Conservation (phyloP, 37 sponge, comb jelly and placozoan species). For the Mnemiopsis leidyi region DNA sequence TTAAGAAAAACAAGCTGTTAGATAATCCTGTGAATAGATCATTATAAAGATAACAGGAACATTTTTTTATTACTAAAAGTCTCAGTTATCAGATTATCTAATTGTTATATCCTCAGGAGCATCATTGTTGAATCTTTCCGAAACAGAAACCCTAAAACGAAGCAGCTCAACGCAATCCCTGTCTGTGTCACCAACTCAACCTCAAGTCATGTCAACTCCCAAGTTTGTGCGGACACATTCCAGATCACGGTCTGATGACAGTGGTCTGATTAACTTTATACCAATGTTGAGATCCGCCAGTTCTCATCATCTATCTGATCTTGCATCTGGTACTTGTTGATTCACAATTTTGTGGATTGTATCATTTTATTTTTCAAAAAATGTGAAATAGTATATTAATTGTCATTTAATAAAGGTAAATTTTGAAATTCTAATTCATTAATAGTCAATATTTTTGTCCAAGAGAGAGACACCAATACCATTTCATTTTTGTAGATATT, state of each 20-base stretch:
- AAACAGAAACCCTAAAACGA: background rate
- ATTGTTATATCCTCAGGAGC: no score
- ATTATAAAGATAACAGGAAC: no score
- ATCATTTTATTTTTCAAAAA: no score
- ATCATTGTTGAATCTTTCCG: background rate
- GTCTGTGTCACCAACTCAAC: background rate
- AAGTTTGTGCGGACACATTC: background rate
- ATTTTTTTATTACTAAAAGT: no score
- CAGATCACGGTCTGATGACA: constrained; percentile 14
- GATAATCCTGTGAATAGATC: no score
- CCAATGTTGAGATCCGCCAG: background rate
- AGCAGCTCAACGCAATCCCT: background rate
- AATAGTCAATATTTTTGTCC: background rate
- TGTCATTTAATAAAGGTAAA: no score
- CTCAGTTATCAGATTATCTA: no score
- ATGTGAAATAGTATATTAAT: no score
- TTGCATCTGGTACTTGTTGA: background rate
- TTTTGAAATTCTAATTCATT: background rate
- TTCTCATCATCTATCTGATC: background rate
- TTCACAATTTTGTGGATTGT: background rate
- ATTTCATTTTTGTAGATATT: background rate
- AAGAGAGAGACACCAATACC: background rate
- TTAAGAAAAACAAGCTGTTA: no score
- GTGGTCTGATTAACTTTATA: background rate
- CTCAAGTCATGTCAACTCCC: background rate